A percentile compares a stretch with the other conserved stretches of the same genome.
Evolutionary conservation across 1,140 invertebrate genomes (phyloP).

Genomic region (Anastrepha ludens): DNA sequence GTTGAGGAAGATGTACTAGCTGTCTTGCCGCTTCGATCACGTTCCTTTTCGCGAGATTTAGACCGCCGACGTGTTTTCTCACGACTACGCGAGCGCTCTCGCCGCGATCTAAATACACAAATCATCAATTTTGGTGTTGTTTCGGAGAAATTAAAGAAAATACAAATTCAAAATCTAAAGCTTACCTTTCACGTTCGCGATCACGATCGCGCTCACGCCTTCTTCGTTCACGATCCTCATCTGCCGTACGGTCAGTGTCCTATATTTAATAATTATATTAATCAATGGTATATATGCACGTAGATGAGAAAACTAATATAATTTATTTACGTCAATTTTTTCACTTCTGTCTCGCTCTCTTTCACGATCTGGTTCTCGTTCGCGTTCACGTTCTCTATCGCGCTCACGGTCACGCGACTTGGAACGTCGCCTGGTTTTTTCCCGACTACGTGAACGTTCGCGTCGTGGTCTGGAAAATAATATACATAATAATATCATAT

Average conservation of each 20-base stretch:
- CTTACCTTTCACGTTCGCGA: conserved; percentile 73
- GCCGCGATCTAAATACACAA: conserved; percentile 75
- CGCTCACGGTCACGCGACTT: conserved; percentile 76
- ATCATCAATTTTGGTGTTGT: background rate
- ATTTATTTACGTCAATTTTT: conserved; percentile 63
- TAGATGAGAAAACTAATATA: background rate
- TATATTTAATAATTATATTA: conserved; percentile 21
- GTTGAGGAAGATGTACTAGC: conserved; percentile 60
- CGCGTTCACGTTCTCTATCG: conserved; percentile 67
- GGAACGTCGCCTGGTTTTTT: conserved; percentile 76
- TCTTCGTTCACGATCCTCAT: conserved; percentile 60
- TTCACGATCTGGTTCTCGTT: conserved; percentile 69
- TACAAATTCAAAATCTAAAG: background rate
- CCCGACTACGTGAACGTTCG: conserved; percentile 76
- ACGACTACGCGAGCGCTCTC: conserved; percentile 76
- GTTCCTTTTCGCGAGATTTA: conserved; percentile 78
- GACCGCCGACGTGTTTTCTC: conserved; percentile 79
- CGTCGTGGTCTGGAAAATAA: conserved; percentile 70
- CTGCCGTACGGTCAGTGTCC: conserved; percentile 55
- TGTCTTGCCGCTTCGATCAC: conserved; percentile 72
- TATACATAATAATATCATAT: background rate
- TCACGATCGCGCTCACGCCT: conserved; percentile 73
- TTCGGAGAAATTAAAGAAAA: background rate
- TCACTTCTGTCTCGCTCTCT: conserved; percentile 68
- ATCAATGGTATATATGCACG: background rate